These are phyloP conservation scores for Leucosticte australis DNA, from an alignment of 2,113 vertebrate genomes.

Conservation along the genomic window DNA sequence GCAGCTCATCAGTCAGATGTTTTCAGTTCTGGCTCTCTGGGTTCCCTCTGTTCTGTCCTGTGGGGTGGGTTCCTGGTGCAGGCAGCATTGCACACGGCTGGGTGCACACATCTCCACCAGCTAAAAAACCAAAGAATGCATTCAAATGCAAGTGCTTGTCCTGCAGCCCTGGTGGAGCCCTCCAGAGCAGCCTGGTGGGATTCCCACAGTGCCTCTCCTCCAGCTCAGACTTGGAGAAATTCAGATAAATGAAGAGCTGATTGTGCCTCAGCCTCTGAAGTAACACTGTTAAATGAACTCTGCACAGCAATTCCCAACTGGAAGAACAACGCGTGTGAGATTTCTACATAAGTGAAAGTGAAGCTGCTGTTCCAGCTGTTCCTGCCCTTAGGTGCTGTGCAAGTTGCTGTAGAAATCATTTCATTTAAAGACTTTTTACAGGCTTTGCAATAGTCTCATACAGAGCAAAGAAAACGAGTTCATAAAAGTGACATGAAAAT, in stretches of 20 bases:
- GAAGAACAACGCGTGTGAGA: neutral
- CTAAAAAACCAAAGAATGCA: neutral
- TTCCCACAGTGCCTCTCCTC: neutral
- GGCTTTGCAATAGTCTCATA: neutral
- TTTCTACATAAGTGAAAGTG: conserved; percentile 30
- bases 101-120: neutral
- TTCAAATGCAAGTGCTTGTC: neutral
- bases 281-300: neutral
- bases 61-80: neutral
- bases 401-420: neutral
- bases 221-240: neutral
- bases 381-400: neutral
- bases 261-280: neutral
- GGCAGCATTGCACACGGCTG: neutral
- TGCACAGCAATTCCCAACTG: neutral
- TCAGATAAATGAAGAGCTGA: neutral
- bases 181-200: neutral
- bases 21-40: neutral
- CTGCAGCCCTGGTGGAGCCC: neutral
- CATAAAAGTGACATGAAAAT: neutral
- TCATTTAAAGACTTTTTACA: neutral
- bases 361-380: neutral
- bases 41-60: conserved; percentile 1
- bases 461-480: conserved; percentile 4
- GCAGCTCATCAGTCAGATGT: neutral